These are phyloP conservation scores for Apamea anceps DNA, from an alignment of 2,888 invertebrate species.

Conservation along the genomic window DNA sequence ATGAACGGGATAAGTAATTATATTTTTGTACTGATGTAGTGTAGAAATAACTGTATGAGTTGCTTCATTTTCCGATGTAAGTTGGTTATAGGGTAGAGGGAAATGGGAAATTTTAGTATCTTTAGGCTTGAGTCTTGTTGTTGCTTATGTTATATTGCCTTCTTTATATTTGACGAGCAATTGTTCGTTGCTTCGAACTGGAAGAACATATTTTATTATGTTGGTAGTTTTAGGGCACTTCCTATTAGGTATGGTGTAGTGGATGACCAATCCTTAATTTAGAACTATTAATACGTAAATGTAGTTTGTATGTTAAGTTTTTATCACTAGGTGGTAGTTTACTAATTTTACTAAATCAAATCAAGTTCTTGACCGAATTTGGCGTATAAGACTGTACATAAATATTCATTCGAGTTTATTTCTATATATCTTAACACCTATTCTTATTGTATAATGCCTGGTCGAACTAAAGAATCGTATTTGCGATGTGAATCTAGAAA, in stretches of 20 bases:
- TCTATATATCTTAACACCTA: constrained; percentile 17
- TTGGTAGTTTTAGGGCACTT: constrained; percentile 34
- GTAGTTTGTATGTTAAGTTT: constrained; percentile 38
- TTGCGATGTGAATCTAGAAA: constrained; percentile 36
- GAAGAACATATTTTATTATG: constrained; percentile 30
- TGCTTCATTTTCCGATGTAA: constrained; percentile 9
- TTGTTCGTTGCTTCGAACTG: constrained; percentile 5
- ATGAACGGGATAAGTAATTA: constrained; percentile 3
- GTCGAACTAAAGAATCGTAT: constrained; percentile 28
- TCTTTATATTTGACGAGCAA: constrained; percentile 21
- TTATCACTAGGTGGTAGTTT: constrained; percentile 39
- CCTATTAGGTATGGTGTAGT: constrained; percentile 30
- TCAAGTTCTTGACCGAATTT: constrained; percentile 58
- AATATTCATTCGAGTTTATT: constrained; percentile 43
- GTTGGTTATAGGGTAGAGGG: background rate
- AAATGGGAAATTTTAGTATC: constrained; percentile 17
- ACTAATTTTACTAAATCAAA: constrained; percentile 46
- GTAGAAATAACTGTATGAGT: constrained; percentile 15
- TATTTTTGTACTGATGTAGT: constrained; percentile 37
- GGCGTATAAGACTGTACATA: constrained; percentile 61
- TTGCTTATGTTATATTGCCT: constrained; percentile 25
- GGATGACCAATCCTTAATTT: constrained; percentile 44
- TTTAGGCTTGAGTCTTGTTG: constrained; percentile 10
- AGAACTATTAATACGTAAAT: constrained; percentile 26
- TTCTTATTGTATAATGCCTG: constrained; percentile 21